Percentiles rank a stretch among this genome's conserved stretches.
Evolutionary conservation across 2,797 vertebrate genomes (phyloP).

Genomic region (Cryptoprocta ferox): DNA sequence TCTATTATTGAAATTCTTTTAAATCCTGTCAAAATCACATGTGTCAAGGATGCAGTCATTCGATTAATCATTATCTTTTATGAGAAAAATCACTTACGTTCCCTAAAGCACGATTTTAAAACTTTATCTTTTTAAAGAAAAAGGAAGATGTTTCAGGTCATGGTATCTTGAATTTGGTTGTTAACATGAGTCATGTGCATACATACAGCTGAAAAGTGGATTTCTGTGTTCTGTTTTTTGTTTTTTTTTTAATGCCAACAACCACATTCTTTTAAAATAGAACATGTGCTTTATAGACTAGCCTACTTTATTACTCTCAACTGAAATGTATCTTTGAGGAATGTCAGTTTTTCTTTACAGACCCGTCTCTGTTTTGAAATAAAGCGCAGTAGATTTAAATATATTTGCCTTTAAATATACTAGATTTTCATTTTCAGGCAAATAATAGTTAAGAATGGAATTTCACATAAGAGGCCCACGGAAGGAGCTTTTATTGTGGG

Average conservation of each 20-base stretch:
- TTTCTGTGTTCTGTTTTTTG: neutral
- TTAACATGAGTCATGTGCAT: neutral
- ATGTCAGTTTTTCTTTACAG: constrained; percentile 21
- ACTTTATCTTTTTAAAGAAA: neutral
- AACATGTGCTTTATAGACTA: constrained; percentile 50
- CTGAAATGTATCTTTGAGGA: neutral
- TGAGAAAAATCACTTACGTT: neutral
- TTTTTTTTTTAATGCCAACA: neutral
- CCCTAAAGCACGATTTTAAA: constrained; percentile 33
- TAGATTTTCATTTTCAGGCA: neutral
- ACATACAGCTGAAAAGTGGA: constrained; percentile 38
- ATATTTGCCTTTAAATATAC: neutral
- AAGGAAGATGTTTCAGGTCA: neutral
- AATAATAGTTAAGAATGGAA: neutral
- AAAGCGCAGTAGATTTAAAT: neutral
- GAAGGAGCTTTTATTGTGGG: neutral
- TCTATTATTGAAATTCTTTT: constrained; percentile 65
- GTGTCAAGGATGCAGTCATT: neutral
- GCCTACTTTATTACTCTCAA: neutral
- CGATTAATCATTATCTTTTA: constrained; percentile 28
- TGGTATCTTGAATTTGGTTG: neutral
- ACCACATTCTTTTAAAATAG: constrained; percentile 21
- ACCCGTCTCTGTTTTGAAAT: neutral
- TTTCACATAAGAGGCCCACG: neutral
- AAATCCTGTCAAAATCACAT: constrained; percentile 3